Percentiles rank a stretch among this genome's conserved stretches.
These are phyloP conservation scores for Drosophila subquinaria DNA, from an alignment of 2,888 invertebrate species.

Conservation along the genomic window DNA sequence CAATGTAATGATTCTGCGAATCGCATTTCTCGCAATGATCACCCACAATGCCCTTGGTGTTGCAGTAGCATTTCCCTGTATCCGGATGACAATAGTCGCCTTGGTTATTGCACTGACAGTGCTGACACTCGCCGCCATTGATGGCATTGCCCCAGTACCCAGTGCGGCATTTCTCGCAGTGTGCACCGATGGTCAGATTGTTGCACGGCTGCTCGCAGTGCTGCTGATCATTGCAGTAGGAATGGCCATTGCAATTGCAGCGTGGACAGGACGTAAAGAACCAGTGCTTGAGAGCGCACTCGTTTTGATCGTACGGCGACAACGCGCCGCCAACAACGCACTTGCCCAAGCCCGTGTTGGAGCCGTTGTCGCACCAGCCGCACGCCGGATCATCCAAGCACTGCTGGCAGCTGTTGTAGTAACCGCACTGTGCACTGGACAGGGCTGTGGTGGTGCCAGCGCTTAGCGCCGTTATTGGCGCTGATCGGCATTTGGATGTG, in stretches of 20 bases:
- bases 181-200: constrained; percentile 93
- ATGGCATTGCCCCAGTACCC: constrained; percentile 98
- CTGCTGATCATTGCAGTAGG: constrained; percentile 89
- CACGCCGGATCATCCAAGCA: constrained; percentile 97
- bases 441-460: constrained; percentile 71
- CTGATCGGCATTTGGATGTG: constrained; percentile 85
- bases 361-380: constrained; percentile 99
- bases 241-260: constrained; percentile 99
- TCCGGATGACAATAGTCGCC: constrained; percentile 96
- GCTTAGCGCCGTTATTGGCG: constrained; percentile 63
- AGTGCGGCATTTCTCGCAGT: constrained; percentile 95
- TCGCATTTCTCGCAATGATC: constrained; percentile 99
- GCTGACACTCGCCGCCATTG: constrained; percentile 97
- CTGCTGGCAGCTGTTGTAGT: constrained; percentile 91
- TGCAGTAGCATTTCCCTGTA: constrained; percentile 97
- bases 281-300: constrained; percentile 92
- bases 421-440: constrained; percentile 89
- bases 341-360: constrained; percentile 93
- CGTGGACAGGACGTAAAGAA: constrained; percentile 96
- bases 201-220: constrained; percentile 93
- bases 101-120: constrained; percentile 97
- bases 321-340: constrained; percentile 95
- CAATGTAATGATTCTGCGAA: constrained; percentile 96
- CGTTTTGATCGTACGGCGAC: constrained; percentile 86
- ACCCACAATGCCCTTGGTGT: constrained; percentile 97